These are phyloP conservation scores for Erpetoichthys calabaricus DNA, from an alignment of 2,797 vertebrate genomes.

Conservation along the genomic window DNA sequence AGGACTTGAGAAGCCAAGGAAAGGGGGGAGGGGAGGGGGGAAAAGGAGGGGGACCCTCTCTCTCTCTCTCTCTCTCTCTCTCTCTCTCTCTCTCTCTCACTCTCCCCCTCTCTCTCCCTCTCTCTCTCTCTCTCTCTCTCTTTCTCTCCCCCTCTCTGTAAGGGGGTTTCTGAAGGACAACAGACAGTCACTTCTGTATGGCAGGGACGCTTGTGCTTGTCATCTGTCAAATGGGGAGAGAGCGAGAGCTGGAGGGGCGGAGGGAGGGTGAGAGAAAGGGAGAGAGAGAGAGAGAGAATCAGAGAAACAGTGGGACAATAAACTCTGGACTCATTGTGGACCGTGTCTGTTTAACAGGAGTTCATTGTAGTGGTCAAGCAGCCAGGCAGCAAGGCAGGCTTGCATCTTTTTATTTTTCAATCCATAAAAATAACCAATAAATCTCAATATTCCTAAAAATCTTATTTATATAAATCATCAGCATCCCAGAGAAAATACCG, in stretches of 20 bases:
- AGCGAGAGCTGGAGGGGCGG: constrained; percentile 31
- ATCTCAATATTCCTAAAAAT: no score
- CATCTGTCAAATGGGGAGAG: constrained; percentile 53
- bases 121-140: not conserved
- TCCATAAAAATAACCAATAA: no score
- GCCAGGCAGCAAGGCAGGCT: no score
- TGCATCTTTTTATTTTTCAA: no score
- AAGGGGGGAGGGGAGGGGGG: constrained; percentile 29
- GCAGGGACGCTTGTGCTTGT: constrained; percentile 39
- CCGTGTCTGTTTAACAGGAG: no score
- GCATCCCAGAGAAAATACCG: no score
- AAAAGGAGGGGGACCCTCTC: constrained; percentile 45
- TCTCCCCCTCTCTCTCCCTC: constrained; percentile 12
- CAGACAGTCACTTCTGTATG: constrained; percentile 45
- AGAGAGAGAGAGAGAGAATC: constrained; percentile 12
- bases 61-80: constrained; percentile 39
- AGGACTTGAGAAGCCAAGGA: constrained; percentile 57
- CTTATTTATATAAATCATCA: no score
- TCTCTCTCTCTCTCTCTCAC: constrained; percentile 14
- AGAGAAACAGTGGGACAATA: no score
- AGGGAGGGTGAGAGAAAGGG: constrained; percentile 33
- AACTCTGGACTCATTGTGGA: no score
- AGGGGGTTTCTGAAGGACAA: constrained; percentile 67
- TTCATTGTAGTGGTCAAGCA: no score
- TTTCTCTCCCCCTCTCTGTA: constrained; percentile 30